Conservation (phyloP, 2,113 vertebrate species). For the Lutjanus erythropterus region DNA sequence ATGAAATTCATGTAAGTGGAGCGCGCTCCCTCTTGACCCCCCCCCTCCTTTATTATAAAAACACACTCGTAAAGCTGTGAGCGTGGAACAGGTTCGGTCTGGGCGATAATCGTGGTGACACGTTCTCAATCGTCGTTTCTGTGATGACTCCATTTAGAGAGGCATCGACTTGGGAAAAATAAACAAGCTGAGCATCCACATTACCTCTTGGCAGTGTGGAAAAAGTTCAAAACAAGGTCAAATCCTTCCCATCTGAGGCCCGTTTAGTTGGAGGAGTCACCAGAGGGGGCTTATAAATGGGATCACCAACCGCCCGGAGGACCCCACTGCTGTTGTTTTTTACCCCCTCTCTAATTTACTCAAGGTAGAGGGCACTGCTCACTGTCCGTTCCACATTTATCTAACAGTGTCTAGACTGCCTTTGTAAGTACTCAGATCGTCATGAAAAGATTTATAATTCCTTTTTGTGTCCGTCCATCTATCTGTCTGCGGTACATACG, state of each 20-base stretch:
- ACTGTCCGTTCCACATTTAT: constrained; percentile 22
- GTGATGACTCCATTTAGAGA: constrained; percentile 31
- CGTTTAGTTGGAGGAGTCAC: constrained; percentile 73
- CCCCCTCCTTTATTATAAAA: constrained; percentile 5
- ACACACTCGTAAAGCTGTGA: neutral
- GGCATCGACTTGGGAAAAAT: constrained; percentile 38
- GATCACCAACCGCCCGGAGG: constrained; percentile 75
- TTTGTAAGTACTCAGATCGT: neutral
- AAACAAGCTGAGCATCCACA: constrained; percentile 57
- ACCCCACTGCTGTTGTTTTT: constrained; percentile 60
- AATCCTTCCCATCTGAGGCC: constrained; percentile 73
- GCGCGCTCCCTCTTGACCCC: neutral
- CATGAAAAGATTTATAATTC: neutral
- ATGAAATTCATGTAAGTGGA: neutral
- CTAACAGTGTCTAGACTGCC: neutral
- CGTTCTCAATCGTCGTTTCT: neutral
- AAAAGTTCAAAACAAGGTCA: constrained; percentile 74
- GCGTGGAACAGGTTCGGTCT: constrained; percentile 2
- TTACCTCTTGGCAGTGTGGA: constrained; percentile 62
- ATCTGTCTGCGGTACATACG: neutral
- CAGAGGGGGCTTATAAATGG: constrained; percentile 74
- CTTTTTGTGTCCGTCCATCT: constrained; percentile 3
- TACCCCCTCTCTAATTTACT: constrained; percentile 18
- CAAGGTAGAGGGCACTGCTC: constrained; percentile 40
- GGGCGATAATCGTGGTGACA: constrained; percentile 1